Conservation (phyloP, 1,140 invertebrate species). For the Papilio xuthus region DNA sequence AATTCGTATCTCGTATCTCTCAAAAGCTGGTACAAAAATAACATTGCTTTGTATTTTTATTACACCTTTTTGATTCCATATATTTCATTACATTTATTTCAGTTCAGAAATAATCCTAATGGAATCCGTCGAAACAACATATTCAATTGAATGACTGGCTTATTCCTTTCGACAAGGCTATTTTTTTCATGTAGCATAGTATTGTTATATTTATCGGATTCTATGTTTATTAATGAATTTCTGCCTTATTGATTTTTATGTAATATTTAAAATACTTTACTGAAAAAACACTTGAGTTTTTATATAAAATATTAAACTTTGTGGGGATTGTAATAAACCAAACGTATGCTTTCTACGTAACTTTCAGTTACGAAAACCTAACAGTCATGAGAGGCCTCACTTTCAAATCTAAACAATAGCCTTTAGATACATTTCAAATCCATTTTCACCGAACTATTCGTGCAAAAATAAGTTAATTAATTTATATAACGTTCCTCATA, state of each 20-base stretch:
- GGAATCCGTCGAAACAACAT: slow-evolving; percentile 36
- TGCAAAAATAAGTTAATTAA: too few relatives aligned
- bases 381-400: too few relatives aligned
- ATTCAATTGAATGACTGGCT: slow-evolving; percentile 28
- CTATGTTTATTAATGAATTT: slow-evolving; percentile 23
- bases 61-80: slow-evolving; percentile 30
- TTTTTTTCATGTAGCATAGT: not conserved
- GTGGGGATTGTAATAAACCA: too few relatives aligned
- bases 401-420: too few relatives aligned
- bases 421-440: too few relatives aligned
- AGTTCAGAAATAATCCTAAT: slow-evolving; percentile 34
- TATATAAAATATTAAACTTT: too few relatives aligned
- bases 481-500: too few relatives aligned
- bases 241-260: not conserved
- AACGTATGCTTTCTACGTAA: too few relatives aligned
- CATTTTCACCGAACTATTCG: too few relatives aligned
- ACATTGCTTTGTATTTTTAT: slow-evolving; percentile 36
- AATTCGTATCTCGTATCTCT: not conserved
- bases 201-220: not conserved
- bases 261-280: too few relatives aligned
- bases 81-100: slow-evolving; percentile 22
- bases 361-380: too few relatives aligned
- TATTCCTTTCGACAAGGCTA: slow-evolving; percentile 29
- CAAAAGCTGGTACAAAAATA: slow-evolving; percentile 27
- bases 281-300: too few relatives aligned